Base-by-base conservation (phyloP, 2,888 invertebrate species). In the Vanessa cardui region DNA sequence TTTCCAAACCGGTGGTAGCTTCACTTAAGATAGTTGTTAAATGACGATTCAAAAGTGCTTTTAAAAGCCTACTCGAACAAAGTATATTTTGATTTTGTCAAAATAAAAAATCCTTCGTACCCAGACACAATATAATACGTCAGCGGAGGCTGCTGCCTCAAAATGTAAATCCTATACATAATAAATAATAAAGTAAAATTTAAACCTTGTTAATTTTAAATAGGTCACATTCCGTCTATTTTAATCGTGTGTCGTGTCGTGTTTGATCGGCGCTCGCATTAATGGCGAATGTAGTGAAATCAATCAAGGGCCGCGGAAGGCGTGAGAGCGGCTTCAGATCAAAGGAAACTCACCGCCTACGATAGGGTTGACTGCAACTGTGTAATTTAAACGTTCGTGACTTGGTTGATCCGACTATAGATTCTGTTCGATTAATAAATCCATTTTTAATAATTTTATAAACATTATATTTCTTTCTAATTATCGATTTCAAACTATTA, bases 291-390 rank as follows among this genome's bases (percentile, higher is more conserved):
- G 78, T 76, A 74, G 76, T 74, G 75, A 78, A 78, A 79, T 79
- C 79, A 79, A 79, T 79, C 76, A 75, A 68, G 72, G 75, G 73
- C 71, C 76, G 73, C 74, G 74, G 71, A 74, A 74, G 78, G 78
- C 76, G 78, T 78, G 78, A 78, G 78, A 78, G 78, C 78, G 65
- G 78, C 73, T 71, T 67, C 70, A 73, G 73, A 78, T 78, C 78
- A 79, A 78, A 78, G 78, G 72, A 71, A 49, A 70, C 75, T 65
- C 74, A 74, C 74, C 74, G 74, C 72, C 74, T 72, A 70, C 67
- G 66, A 49, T 64, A 75, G 76, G 77, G 77, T 60, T 77, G 76
- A 65, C 71, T 61, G 60, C 63, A 46, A 52, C 54, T 52, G 59
- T 45, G 1, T 65, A 18, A 21, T 54, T 60, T 54, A 16, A 54